Percentiles rank a stretch among this genome's conserved stretches.
phyloP scores from a whole-genome alignment of 2,797 vertebrate genomes.

The Natrix natrix region DNA sequence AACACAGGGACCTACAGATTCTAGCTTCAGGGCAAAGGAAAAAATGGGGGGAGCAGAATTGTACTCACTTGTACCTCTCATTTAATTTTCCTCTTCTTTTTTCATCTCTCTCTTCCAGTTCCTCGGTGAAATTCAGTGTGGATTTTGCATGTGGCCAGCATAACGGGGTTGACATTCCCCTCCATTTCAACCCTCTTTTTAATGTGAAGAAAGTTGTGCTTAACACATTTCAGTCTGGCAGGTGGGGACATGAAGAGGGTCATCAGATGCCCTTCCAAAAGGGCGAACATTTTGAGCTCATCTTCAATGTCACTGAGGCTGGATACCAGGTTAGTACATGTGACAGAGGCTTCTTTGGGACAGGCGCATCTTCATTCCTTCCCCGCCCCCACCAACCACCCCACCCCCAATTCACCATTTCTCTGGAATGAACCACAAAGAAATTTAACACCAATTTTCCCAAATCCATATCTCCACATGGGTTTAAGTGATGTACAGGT shows the following conservation, averaged over 20 bases:
- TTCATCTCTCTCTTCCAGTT: constrained; percentile 41
- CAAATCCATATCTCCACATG: not conserved
- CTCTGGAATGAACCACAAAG: not conserved
- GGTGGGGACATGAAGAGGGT: constrained; percentile 55
- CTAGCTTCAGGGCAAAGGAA: not conserved
- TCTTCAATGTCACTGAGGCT: constrained; percentile 61
- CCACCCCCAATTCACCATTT: not conserved
- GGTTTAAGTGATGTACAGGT: not conserved
- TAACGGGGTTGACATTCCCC: constrained; percentile 71
- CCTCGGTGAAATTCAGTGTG: constrained; percentile 69
- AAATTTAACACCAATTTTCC: not conserved
- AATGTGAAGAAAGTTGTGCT: constrained; percentile 83
- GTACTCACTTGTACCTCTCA: not conserved
- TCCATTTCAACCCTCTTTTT: constrained; percentile 82
- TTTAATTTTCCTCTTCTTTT: not conserved
- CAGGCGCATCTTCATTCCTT: too few species aligned
- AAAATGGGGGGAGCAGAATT: too few species aligned
- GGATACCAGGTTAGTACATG: constrained; percentile 75
- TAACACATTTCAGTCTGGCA: constrained; percentile 69
- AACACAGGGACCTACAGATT: too few species aligned
- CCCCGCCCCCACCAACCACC: too few species aligned
- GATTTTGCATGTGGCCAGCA: constrained; percentile 74
- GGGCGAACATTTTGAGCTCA: constrained; percentile 75
- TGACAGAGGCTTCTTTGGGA: too few species aligned
- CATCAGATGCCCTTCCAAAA: constrained; percentile 78